phyloP scores from a whole-genome alignment of 2,797 vertebrate genomes.

The Steatocranus sp. region DNA sequence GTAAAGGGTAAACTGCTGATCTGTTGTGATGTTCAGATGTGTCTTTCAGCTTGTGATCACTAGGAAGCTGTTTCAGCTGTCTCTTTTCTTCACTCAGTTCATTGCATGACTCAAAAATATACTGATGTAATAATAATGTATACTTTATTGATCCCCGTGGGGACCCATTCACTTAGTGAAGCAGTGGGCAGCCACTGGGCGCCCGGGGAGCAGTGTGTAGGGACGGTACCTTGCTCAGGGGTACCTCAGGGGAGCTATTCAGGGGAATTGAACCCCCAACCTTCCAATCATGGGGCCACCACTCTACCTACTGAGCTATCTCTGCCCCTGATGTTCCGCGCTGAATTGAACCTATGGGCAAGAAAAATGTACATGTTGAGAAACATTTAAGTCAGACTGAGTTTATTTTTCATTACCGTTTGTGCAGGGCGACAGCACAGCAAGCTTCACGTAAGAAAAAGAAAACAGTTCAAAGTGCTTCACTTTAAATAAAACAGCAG shows the following conservation, averaged over 20 bases:
- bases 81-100: not conserved
- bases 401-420: not conserved
- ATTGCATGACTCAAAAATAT: not conserved
- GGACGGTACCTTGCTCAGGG: not conserved
- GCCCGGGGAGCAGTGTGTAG: not conserved
- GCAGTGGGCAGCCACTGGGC: not conserved
- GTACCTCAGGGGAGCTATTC: not conserved
- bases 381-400: not conserved
- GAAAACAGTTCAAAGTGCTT: not conserved
- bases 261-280: not conserved
- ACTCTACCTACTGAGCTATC: not conserved
- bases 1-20: not conserved
- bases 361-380: not conserved
- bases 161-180: not conserved
- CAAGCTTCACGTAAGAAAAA: not conserved
- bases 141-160: rapidly evolving
- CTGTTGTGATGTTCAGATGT: rapidly evolving
- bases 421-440: not conserved
- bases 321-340: not conserved
- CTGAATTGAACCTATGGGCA: not conserved
- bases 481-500: not conserved
- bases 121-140: not conserved
- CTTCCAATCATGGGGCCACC: not conserved
- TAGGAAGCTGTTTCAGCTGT: not conserved
- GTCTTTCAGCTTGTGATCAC: not conserved